Base-by-base conservation (phyloP, 2,888 invertebrate species). In the Zootermopsis nevadensis region DNA sequence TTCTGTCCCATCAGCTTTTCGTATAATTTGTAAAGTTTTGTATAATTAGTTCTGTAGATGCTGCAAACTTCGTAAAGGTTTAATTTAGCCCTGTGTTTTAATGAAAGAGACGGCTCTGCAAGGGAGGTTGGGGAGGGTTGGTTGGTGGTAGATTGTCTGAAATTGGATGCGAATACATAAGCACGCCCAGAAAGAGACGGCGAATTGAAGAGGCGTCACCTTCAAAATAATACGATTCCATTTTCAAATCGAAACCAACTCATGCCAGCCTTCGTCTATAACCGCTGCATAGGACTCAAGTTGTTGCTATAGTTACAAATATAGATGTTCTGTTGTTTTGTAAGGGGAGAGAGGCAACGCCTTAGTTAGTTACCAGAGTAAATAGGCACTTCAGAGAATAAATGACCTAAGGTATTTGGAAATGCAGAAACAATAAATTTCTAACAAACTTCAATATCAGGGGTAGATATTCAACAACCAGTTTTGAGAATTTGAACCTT, bases 81-180 rank as follows among this genome's bases (percentile, higher is more conserved):
- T 82, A 72, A 82, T 82, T 82, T 82, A 82, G 60, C 82, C 74
- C 76, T 74, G 66, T 79, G 79, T 79, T 79, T 79, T 82, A 74
- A 74, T 82, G 82, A 82, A 82, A 82, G 82, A 82, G 82, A 55
- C 72, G 60, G 76, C 79, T 35, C 38, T 35, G 66, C n/a, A 35
- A 22, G 60, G 27, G 66, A 38, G 38, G 74, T 38, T 74, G 42
- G 42, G 22, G 42, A n/a, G 74, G 74, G 74, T 38, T 74, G 74
- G 38, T 38, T 74, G 38, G 74, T 74, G 74, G 74, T 74, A 74
- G 74, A 74, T 74, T 74, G 74, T 74, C 79, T 74, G 82, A 82
- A 82, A 82, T 82, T 82, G 82, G 82, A 82, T 82, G 82, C 76
- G 82, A 82, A 82, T 82, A 74, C 35, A 82, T 82, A 82, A 82